Base-by-base conservation (phyloP, 2,888 invertebrate genomes). In the Nematopogon swammerdamellus region DNA sequence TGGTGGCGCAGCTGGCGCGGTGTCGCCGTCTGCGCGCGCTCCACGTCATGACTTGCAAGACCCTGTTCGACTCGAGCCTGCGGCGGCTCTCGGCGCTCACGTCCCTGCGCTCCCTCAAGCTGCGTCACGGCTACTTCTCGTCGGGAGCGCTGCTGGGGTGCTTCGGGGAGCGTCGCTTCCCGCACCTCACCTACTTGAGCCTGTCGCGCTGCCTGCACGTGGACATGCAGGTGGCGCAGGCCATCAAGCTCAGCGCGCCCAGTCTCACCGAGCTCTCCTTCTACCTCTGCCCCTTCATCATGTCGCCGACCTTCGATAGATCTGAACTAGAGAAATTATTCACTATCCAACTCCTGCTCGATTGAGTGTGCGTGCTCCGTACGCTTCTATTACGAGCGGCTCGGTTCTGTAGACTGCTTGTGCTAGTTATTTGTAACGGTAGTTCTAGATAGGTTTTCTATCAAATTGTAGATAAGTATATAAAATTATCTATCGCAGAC, bases 31-130 rank as follows among this genome's bases (percentile, higher is more conserved):
- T 80, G 48, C 70, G 73, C 54, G 71, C 79, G 14, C 64, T 80
- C 6, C 80, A 80, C 56, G 74, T 80, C 50, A 80, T 80, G 72
- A 80, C 80, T 30, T 80, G 80, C 55, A 80, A 80, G 62, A 80
- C 79, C 48, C 59, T 80, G 30, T 80, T 80, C 67, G 80, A 80
- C 59, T 79, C 80, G 43, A 80, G 79, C 64, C 66, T 80, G 52
- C 58, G 70, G 53, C 80, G 77, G 59, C 62, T 80, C 50, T 72
- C 72, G 54, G 70, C 67, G 54, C 57, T 80, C 51, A 76, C 72
- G 59, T 70, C 74, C 60, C 64, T 80, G 54, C 70, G 72, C 55
- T 80, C 80, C 51, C 60, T 80, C 16, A 80, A 80, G 59, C 60
- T 80, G 55, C 70, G 80, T 16, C 80, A 80, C 59, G 79, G 79